phyloP scores from a whole-genome alignment of 53 echinoderm and acorn worm species.

The Arbacia lixula region DNA sequence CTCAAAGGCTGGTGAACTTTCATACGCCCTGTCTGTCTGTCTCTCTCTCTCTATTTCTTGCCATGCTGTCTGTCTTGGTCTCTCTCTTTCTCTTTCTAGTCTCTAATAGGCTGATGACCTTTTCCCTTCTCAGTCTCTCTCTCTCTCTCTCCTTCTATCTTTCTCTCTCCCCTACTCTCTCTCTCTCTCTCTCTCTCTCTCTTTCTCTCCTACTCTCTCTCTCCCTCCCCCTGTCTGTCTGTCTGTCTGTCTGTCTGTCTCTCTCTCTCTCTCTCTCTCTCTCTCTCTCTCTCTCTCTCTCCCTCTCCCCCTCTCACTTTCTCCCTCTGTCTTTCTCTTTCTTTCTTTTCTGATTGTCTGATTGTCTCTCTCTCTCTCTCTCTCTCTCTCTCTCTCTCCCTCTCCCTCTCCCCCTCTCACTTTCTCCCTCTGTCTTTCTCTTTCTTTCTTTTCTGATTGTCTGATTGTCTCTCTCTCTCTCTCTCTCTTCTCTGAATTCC shows the following conservation, averaged over 20 bases:
- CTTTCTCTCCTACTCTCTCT: not conserved
- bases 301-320: not conserved
- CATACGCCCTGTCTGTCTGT: too few relatives aligned
- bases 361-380: not conserved
- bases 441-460: not conserved
- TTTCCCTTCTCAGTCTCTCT: not conserved
- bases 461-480: not conserved
- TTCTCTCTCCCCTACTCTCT: not conserved
- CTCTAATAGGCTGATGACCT: not conserved
- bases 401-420: not conserved
- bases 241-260: not conserved
- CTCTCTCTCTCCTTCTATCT: not conserved
- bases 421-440: not conserved
- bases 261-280: not conserved
- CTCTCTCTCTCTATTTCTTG: too few relatives aligned
- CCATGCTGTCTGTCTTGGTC: too few relatives aligned
- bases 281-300: not conserved
- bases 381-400: not conserved
- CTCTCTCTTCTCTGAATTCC: not conserved
- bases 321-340: not conserved
- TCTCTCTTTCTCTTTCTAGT: not conserved
- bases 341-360: not conserved
- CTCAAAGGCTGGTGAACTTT: too few relatives aligned
- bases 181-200: not conserved
- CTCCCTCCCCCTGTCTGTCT: not conserved